These are phyloP conservation scores for Diplosoma virens DNA, from an alignment of 23 tunicate species.

Conservation along the genomic window DNA sequence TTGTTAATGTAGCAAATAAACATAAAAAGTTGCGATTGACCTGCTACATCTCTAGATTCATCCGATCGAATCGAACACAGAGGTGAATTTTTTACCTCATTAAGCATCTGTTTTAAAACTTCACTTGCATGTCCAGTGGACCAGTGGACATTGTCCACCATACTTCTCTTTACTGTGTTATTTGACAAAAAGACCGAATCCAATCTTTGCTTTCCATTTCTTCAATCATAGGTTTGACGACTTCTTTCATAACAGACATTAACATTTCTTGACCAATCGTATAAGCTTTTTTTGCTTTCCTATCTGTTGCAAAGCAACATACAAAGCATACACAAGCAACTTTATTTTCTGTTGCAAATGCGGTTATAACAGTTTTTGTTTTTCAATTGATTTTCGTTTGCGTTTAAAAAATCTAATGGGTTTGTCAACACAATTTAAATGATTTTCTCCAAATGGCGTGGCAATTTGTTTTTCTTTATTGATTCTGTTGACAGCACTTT, in stretches of 20 bases:
- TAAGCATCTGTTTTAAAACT: conserved; percentile 35
- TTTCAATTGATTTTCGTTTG: too few species aligned
- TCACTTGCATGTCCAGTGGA: conserved; percentile 26
- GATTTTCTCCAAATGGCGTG: too few species aligned
- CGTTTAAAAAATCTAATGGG: too few species aligned
- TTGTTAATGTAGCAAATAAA: conserved; percentile 32
- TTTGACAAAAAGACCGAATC: conserved; percentile 27
- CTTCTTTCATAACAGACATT: conserved; percentile 5
- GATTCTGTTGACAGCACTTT: too few species aligned
- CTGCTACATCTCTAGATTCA: conserved; percentile 41
- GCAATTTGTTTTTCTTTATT: too few species aligned
- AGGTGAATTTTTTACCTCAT: conserved; percentile 33
- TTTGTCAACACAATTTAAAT: too few species aligned
- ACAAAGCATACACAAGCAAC: not conserved
- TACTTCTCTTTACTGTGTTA: conserved; percentile 15
- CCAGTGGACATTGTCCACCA: conserved; percentile 7
- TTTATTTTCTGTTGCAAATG: not conserved
- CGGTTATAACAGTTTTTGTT: too few species aligned
- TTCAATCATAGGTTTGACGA: conserved; percentile 23
- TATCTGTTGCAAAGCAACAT: not conserved
- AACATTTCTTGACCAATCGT: conserved; percentile 9
- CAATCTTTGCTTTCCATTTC: conserved; percentile 30
- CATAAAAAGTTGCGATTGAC: conserved; percentile 29
- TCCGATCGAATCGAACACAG: conserved; percentile 30
- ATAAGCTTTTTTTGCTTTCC: not conserved